Conservation (phyloP, 2,113 vertebrate genomes). For the Perccottus glenii region DNA sequence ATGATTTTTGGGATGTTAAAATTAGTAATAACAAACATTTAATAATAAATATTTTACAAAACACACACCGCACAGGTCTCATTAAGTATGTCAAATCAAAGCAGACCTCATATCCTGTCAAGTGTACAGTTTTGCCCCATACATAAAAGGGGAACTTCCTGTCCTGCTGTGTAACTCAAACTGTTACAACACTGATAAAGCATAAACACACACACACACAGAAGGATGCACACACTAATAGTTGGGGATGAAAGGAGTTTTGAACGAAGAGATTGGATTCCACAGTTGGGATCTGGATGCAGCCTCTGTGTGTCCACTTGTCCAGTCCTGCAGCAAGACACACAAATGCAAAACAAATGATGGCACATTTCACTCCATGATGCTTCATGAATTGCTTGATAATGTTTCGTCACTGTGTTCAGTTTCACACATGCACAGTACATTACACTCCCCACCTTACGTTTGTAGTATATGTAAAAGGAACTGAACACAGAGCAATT, state of each 20-base stretch:
- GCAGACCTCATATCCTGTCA: conserved; percentile 35
- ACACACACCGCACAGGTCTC: background rate
- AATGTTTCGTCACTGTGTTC: background rate
- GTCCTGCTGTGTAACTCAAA: conserved; percentile 39
- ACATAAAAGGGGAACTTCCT: conserved; percentile 59
- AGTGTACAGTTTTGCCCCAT: conserved; percentile 32
- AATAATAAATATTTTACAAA: background rate
- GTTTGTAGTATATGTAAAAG: background rate
- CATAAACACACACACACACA: conserved; percentile 19
- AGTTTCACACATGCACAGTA: too few species aligned
- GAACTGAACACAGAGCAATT: background rate
- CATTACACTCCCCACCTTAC: too few species aligned
- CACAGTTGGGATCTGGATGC: conserved; percentile 42
- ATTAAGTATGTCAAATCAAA: conserved; percentile 36
- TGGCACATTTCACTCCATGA: too few species aligned
- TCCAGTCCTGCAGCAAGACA: conserved; percentile 60
- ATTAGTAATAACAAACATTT: background rate
- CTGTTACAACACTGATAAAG: conserved; percentile 45
- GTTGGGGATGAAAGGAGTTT: conserved; percentile 27
- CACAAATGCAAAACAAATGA: conserved; percentile 10
- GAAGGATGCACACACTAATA: conserved; percentile 36
- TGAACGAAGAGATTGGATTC: conserved; percentile 66
- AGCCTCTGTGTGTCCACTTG: conserved; percentile 20
- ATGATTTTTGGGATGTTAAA: too few species aligned
- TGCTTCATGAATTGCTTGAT: background rate